These are phyloP conservation scores for Agrypnus murinus DNA, from an alignment of 2,888 invertebrate genomes.

Conservation along the genomic window DNA sequence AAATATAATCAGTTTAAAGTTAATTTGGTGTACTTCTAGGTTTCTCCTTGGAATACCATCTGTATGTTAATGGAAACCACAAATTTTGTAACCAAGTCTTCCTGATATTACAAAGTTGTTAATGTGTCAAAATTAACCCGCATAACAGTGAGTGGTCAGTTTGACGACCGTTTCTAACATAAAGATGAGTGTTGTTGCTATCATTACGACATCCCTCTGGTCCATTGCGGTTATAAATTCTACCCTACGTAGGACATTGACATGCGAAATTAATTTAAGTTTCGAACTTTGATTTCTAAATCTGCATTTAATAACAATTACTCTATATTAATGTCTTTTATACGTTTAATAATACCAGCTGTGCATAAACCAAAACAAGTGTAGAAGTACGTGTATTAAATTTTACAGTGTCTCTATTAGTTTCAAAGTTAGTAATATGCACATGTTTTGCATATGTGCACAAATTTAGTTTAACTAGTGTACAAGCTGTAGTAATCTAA, in stretches of 20 bases:
- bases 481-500: constrained; percentile 29
- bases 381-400: constrained; percentile 23
- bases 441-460: constrained; percentile 41
- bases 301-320: background rate
- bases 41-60: background rate
- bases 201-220: constrained; percentile 1
- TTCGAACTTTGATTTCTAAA: background rate
- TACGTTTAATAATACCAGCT: too few species aligned
- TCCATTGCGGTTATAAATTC: constrained; percentile 20
- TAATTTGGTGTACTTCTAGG: background rate
- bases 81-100: constrained; percentile 19
- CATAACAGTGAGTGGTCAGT: constrained; percentile 11
- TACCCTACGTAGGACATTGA: background rate
- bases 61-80: constrained; percentile 2
- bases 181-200: constrained; percentile 11
- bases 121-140: constrained; percentile 26
- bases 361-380: background rate
- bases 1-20: too few species aligned
- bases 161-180: constrained; percentile 21
- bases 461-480: constrained; percentile 36
- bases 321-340: too few species aligned
- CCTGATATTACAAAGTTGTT: constrained; percentile 15
- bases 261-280: background rate
- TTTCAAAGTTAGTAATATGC: constrained; percentile 23
- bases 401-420: constrained; percentile 25